A percentile compares a stretch with the other conserved stretches of the same genome.
phyloP scores from a whole-genome alignment of 2,113 vertebrate genomes.

The Porphyrio hochstetteri region DNA sequence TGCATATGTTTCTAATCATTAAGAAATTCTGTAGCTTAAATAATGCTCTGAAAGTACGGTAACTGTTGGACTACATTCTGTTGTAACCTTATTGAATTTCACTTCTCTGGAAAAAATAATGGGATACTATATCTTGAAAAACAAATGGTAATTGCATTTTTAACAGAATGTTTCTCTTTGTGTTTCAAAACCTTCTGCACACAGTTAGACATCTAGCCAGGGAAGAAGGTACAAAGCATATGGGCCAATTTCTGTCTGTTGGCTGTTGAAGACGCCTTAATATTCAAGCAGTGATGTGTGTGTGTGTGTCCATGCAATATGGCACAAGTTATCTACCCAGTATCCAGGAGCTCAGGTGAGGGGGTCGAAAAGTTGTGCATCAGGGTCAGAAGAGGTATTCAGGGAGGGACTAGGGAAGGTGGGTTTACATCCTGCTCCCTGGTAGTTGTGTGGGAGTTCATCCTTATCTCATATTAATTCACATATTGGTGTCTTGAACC shows the following conservation, averaged over 20 bases:
- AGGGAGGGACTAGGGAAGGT: background rate
- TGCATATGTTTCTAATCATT: slow-evolving; percentile 73
- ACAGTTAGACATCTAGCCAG: slow-evolving; percentile 73
- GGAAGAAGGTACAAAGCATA: slow-evolving; percentile 74
- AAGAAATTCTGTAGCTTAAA: slow-evolving; percentile 72
- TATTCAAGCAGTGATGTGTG: slow-evolving; percentile 48
- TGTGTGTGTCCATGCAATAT: slow-evolving; percentile 51
- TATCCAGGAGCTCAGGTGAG: background rate
- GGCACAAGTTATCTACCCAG: background rate
- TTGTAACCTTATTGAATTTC: slow-evolving; percentile 74
- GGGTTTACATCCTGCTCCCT: background rate
- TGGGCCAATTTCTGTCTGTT: slow-evolving; percentile 72
- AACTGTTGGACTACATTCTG: slow-evolving; percentile 73
- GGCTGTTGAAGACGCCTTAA: slow-evolving; percentile 69
- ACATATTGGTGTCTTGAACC: background rate
- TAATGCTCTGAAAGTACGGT: slow-evolving; percentile 66
- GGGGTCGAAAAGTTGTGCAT: background rate
- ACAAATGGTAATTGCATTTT: slow-evolving; percentile 73
- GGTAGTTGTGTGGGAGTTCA: background rate
- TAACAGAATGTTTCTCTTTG: slow-evolving; percentile 75
- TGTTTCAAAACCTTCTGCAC: slow-evolving; percentile 74
- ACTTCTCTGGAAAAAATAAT: slow-evolving; percentile 70
- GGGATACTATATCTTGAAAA: slow-evolving; percentile 70
- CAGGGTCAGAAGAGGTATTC: background rate
- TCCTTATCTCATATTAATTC: background rate